Conservation (phyloP, 2,113 vertebrate species). For the Morone saxatilis region DNA sequence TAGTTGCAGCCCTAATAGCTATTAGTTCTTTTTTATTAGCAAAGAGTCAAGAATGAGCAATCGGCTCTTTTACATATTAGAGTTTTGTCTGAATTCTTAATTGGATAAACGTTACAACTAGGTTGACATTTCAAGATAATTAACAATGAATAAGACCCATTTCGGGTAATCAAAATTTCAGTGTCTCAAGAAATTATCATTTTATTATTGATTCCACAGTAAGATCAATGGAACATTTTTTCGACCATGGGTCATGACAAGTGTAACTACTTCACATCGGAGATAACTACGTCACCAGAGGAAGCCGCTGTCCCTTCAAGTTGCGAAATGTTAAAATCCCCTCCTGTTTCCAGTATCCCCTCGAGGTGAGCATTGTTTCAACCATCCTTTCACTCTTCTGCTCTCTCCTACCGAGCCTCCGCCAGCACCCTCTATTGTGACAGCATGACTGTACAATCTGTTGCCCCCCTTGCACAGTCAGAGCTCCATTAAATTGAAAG, state of each 20-base stretch:
- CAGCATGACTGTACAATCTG: constrained; percentile 62
- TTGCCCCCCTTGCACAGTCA: constrained; percentile 46
- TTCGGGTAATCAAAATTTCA: neutral
- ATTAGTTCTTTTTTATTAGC: neutral
- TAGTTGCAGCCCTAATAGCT: neutral
- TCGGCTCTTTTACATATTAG: neutral
- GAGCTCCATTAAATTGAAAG: constrained; percentile 70
- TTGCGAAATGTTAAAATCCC: neutral
- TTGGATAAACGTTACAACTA: neutral
- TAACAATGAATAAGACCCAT: neutral
- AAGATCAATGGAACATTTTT: neutral
- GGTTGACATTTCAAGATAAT: neutral
- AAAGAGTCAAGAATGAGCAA: neutral
- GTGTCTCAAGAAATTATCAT: too few relatives aligned
- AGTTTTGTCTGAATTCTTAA: neutral
- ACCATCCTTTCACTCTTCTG: constrained; percentile 1
- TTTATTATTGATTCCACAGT: neutral
- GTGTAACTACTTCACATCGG: neutral
- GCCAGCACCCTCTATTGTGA: constrained; percentile 45
- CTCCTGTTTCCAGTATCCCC: neutral
- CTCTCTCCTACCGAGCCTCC: constrained; percentile 22
- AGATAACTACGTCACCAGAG: neutral
- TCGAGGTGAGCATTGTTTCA: constrained; percentile 24
- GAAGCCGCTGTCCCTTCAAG: constrained; percentile 10
- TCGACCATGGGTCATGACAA: neutral